Base-by-base conservation (phyloP, 2,797 vertebrate species). In the Myotis pilosus region DNA sequence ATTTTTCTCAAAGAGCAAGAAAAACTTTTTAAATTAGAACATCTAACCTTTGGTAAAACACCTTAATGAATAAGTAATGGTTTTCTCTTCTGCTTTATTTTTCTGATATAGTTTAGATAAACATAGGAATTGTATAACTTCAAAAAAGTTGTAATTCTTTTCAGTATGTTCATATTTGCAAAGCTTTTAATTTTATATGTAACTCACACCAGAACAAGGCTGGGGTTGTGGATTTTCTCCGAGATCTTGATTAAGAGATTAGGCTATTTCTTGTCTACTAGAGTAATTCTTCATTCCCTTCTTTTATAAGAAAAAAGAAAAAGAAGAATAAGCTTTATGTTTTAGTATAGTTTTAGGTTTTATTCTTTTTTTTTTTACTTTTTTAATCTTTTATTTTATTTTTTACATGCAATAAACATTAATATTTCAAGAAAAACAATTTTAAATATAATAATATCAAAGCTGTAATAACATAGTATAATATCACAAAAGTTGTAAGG, bases 1-100 rank as follows among this genome's bases (percentile, higher is more conserved):
- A 5, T 76, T 93, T 87, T 84, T 79, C 28, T 64, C 57, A 91
- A 53, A 33, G 68, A 87, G 6, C 4, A 38, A 93, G 53, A 12
- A 64, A 36, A 41, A 76, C 2, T 55, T 76, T 76, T 53, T 8
- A 41, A 87, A 76, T 62, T 60, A 72, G 53, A 93, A 33, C 5
- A 30, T 72, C 13, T 72, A 33, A 72, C 8, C 10, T 90, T 64
- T 76, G 36, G 71, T 81, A 76, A 91, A 76, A 91, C n/a, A 36
- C 12, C 0, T n/a, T 83, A 28, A 72, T 62, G 64, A 72, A 33
- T 74, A 86, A n/a, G 15, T 25, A 49, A 66, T 23, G 44, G 9
- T 6, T 47, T 82, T 75, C 2, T 44, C 36, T 19, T 33, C 28
- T 57, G 12, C 33, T 78, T 91, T 72, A 62, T 62, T 79, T 66